phyloP scores from a whole-genome alignment of 2,888 invertebrate genomes.

The Hyppa rectilinea region DNA sequence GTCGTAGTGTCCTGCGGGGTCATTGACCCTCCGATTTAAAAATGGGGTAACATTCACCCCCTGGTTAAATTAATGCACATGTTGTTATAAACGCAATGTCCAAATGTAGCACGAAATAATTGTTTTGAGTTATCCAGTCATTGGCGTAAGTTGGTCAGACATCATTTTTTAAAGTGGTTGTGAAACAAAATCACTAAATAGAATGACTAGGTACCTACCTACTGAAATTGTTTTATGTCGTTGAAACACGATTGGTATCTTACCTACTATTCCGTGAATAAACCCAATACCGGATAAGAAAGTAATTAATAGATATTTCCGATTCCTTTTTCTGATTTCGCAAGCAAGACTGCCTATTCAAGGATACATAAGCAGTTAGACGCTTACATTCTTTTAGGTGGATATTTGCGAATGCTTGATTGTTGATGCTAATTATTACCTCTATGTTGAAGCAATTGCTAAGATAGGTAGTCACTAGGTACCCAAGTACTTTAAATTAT shows the following conservation, averaged over 20 bases:
- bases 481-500: neutral
- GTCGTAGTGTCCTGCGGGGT: conserved; percentile 52
- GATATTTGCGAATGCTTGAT: neutral
- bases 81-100: conserved; percentile 61
- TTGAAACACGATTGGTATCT: neutral
- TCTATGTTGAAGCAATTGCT: neutral
- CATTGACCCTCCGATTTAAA: conserved; percentile 68
- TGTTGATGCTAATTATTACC: neutral
- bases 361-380: neutral
- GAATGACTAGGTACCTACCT: too few species aligned
- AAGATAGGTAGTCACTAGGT: too few species aligned
- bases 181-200: neutral
- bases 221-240: neutral
- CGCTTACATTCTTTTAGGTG: neutral
- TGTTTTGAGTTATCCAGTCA: conserved; percentile 38
- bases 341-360: conserved; percentile 16
- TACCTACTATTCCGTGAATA: neutral
- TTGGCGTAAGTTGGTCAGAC: conserved; percentile 13
- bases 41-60: conserved; percentile 72
- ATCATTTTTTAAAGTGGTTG: neutral
- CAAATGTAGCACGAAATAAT: conserved; percentile 57
- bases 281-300: conserved; percentile 2
- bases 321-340: conserved; percentile 25
- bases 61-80: conserved; percentile 68
- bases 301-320: neutral